Percentiles rank a stretch among this genome's conserved stretches.
Evolutionary conservation across 2,113 vertebrate genomes (phyloP).

Genomic region (Brienomyrus longianalis): DNA sequence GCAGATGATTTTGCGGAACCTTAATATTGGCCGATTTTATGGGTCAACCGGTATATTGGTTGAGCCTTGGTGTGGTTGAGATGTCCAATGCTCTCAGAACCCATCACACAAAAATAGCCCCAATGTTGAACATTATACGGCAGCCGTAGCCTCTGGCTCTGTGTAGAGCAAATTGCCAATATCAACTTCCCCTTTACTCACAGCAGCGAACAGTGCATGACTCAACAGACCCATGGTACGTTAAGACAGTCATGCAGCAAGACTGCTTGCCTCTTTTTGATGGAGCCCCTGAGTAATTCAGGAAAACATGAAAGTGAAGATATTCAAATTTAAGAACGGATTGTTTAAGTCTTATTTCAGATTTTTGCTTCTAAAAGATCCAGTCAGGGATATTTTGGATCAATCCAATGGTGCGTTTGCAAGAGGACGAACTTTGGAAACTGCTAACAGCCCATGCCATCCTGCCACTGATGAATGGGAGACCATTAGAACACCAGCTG

Average conservation of each 20-base stretch:
- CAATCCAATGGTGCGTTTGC: background rate
- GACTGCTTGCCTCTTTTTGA: background rate
- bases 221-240: slow-evolving; percentile 29
- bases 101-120: background rate
- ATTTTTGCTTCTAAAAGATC: background rate
- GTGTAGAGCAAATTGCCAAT: background rate
- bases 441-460: background rate
- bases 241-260: slow-evolving; percentile 13
- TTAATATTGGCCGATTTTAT: background rate
- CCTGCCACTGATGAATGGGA: background rate
- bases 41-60: background rate
- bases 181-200: background rate
- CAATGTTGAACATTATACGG: background rate
- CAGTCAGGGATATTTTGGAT: background rate
- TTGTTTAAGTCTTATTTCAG: background rate
- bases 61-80: background rate
- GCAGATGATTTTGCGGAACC: background rate
- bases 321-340: background rate
- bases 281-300: background rate
- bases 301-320: background rate
- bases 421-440: background rate
- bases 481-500: background rate
- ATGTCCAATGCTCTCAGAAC: background rate
- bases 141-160: background rate
- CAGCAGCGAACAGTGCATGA: background rate